phyloP scores from a whole-genome alignment of 2,113 vertebrate genomes.

The Channa maculata region DNA sequence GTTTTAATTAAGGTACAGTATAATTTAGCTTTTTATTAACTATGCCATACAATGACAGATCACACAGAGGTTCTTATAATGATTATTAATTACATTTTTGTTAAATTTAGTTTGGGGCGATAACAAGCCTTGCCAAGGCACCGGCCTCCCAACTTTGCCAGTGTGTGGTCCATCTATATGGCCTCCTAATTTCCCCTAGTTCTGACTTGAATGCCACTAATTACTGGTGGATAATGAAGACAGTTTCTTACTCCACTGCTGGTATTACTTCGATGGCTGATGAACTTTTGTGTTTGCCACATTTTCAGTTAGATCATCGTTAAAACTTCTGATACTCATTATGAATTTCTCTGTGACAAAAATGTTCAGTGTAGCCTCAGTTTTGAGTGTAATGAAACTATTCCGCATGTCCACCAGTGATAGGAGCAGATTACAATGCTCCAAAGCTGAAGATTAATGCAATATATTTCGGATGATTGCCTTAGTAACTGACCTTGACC shows the following conservation, averaged over 20 bases:
- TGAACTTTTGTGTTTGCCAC: background rate
- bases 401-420: background rate
- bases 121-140: background rate
- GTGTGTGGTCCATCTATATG: background rate
- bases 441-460: constrained; percentile 36
- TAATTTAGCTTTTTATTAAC: background rate
- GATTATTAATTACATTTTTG: background rate
- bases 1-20: background rate
- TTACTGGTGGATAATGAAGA: background rate
- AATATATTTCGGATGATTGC: constrained; percentile 38
- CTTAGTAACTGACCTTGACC: constrained; percentile 51
- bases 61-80: background rate
- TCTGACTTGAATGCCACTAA: background rate
- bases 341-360: constrained; percentile 4
- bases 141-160: background rate
- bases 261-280: background rate
- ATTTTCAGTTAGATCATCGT: constrained; percentile 1
- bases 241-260: background rate
- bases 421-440: background rate
- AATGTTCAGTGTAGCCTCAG: background rate
- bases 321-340: constrained; percentile 36
- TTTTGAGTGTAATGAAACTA: background rate
- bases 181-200: background rate
- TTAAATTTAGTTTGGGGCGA: background rate
- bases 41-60: background rate